Conservation (phyloP, 2,888 invertebrate species). For the Unio delphinus region DNA sequence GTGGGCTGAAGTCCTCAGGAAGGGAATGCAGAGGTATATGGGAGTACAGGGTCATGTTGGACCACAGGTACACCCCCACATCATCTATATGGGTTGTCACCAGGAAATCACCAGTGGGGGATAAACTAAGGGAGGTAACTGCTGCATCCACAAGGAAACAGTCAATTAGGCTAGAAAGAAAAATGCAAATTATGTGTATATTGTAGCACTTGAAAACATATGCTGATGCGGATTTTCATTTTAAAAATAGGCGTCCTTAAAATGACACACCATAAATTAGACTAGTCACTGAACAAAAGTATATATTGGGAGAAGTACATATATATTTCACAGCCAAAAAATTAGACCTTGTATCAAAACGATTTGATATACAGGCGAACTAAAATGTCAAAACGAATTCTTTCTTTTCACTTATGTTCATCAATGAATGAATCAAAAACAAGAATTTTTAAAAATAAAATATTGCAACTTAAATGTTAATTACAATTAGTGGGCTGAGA, state of each 20-base stretch:
- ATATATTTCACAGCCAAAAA: no score
- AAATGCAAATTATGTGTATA: no score
- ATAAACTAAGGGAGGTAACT: conserved; percentile 89
- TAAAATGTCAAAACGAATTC: no score
- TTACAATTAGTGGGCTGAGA: no score
- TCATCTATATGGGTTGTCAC: conserved; percentile 91
- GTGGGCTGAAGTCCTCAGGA: conserved; percentile 70
- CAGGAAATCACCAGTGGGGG: conserved; percentile 90
- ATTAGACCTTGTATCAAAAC: no score
- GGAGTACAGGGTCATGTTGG: conserved; percentile 88
- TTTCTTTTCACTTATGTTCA: no score
- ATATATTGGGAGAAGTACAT: not conserved
- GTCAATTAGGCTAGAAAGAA: conserved; percentile 72
- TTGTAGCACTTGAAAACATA: conserved; percentile 4
- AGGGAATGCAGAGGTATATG: conserved; percentile 81
- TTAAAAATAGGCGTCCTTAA: no score
- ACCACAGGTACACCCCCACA: conserved; percentile 94
- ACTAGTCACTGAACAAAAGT: not conserved
- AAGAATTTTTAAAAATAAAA: no score
- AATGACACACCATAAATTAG: not conserved
- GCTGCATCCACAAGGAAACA: conserved; percentile 80
- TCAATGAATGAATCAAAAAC: no score
- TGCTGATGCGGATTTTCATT: not conserved
- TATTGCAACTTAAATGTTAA: no score
- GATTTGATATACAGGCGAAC: no score